Evolutionary conservation across 2,888 invertebrate genomes (phyloP).

Genomic region (Xestobium rufovillosum): DNA sequence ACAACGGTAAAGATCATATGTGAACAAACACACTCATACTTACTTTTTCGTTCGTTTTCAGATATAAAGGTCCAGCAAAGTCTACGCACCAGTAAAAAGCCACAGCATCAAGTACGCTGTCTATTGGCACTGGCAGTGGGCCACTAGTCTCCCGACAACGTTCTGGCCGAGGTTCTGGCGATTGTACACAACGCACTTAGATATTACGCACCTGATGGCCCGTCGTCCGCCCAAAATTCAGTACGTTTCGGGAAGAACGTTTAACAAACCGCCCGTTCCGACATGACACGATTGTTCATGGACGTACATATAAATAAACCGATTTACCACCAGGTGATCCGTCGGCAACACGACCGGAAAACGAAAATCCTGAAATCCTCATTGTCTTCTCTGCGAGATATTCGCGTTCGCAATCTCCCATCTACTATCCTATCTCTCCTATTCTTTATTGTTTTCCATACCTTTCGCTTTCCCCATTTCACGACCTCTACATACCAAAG

Average conservation of each 20-base stretch:
- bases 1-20: conserved; percentile 37
- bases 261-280: too few relatives aligned
- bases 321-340: conserved; percentile 14
- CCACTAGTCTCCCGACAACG: too few relatives aligned
- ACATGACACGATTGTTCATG: conserved; percentile 19
- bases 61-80: conserved; percentile 34
- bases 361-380: conserved; percentile 15
- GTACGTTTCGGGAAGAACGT: background rate
- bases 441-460: too few relatives aligned
- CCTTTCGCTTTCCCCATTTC: too few relatives aligned
- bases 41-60: too few relatives aligned
- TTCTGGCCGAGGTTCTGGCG: conserved; percentile 15
- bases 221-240: background rate
- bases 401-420: too few relatives aligned
- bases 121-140: conserved; percentile 17
- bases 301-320: conserved; percentile 13
- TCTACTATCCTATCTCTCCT: too few relatives aligned
- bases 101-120: conserved; percentile 22
- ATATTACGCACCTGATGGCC: conserved; percentile 5
- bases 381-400: conserved; percentile 13
- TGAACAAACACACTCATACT: conserved; percentile 36
- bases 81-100: conserved; percentile 34
- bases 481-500: too few relatives aligned
- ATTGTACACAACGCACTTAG: conserved; percentile 10
- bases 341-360: conserved; percentile 18